These are phyloP conservation scores for Heterotis niloticus DNA, from an alignment of 2,113 vertebrate species.

Conservation along the genomic window DNA sequence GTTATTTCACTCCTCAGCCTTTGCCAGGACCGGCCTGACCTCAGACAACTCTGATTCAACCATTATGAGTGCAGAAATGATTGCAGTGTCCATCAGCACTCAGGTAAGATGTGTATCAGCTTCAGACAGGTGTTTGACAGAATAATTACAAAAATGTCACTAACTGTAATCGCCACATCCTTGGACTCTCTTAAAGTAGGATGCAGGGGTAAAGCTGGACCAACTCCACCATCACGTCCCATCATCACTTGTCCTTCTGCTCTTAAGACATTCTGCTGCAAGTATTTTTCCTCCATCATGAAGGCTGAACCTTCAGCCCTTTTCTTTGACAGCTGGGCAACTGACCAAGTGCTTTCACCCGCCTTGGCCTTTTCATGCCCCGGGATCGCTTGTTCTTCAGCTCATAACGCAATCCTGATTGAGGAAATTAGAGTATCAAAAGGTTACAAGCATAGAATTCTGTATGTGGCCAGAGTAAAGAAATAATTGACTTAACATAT, in stretches of 20 bases:
- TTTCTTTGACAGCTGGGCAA: too few species aligned
- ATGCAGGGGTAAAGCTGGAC: not conserved
- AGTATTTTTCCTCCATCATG: too few species aligned
- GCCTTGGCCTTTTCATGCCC: not conserved
- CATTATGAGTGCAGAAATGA: constrained; percentile 73
- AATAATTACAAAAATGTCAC: constrained; percentile 99
- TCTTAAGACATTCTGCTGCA: not conserved
- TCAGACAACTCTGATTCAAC: constrained; percentile 35
- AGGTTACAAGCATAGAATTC: not conserved
- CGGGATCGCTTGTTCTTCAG: not conserved
- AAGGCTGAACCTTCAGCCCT: too few species aligned
- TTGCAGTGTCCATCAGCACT: constrained; percentile 90
- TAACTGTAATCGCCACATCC: constrained; percentile 81
- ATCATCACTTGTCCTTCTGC: not conserved
- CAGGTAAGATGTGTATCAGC: constrained; percentile 74
- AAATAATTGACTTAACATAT: not conserved
- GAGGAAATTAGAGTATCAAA: not conserved
- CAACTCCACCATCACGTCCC: not conserved
- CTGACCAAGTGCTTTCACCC: too few species aligned
- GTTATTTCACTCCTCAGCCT: constrained; percentile 31
- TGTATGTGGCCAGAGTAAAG: not conserved
- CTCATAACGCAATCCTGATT: not conserved
- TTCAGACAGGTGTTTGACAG: constrained; percentile 96
- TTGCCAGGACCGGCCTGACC: constrained; percentile 42
- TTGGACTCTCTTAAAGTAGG: constrained; percentile 33